Evolutionary conservation across 2,113 vertebrate species (phyloP).

Genomic region (Elephas maximus): DNA sequence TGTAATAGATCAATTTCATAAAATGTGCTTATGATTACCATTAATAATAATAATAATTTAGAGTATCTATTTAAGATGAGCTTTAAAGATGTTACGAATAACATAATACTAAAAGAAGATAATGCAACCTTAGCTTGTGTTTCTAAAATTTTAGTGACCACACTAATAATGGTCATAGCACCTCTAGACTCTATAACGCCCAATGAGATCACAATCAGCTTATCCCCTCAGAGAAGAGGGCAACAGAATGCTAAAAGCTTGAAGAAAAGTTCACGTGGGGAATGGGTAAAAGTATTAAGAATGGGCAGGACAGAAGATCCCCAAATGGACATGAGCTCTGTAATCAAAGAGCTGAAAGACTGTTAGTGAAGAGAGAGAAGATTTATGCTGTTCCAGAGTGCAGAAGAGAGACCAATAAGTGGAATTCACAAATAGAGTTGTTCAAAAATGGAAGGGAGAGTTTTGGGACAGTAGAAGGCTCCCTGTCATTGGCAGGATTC

Average conservation of each 20-base stretch:
- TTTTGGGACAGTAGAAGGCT: background rate
- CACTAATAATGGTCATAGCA: background rate
- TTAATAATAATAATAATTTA: background rate
- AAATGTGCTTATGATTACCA: background rate
- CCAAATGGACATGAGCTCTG: background rate
- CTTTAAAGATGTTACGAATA: background rate
- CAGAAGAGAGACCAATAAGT: background rate
- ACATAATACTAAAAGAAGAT: background rate
- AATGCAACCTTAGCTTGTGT: background rate
- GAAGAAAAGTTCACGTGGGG: background rate
- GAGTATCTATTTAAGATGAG: background rate
- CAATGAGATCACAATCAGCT: background rate
- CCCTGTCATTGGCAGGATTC: background rate
- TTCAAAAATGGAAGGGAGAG: background rate
- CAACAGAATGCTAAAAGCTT: background rate
- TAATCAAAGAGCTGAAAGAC: background rate
- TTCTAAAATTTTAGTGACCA: background rate
- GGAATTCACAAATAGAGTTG: background rate
- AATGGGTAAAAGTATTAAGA: background rate
- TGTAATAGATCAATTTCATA: background rate
- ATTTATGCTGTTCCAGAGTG: background rate
- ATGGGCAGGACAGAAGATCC: background rate
- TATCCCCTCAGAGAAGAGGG: background rate
- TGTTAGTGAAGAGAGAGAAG: background rate
- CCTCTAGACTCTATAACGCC: background rate